Evolutionary conservation across 1,140 invertebrate genomes (phyloP).

Genomic region (Trinorchestia longiramus): DNA sequence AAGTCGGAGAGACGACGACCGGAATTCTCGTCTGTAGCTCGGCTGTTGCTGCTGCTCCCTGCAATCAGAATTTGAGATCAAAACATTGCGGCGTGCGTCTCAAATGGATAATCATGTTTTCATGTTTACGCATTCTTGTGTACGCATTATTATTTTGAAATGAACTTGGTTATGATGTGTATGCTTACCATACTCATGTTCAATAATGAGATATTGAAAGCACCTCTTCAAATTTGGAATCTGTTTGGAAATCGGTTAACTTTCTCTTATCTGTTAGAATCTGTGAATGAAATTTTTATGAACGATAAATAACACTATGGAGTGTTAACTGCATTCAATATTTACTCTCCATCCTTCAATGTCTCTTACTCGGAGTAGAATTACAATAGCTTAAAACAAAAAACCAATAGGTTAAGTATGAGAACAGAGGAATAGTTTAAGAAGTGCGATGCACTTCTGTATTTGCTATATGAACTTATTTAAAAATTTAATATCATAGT

Average conservation of each 20-base stretch:
- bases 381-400: no score
- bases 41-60: conserved; percentile 18
- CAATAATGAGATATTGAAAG: not conserved
- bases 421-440: not conserved
- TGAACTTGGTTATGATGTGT: no score
- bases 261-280: not conserved
- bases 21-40: not conserved
- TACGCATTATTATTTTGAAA: not conserved
- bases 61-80: not conserved
- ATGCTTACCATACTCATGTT: not conserved
- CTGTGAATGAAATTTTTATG: not conserved
- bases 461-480: not conserved
- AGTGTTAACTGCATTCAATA: not conserved
- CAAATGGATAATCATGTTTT: not conserved
- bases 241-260: no score
- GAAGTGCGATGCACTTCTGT: not conserved
- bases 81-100: not conserved
- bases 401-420: no score
- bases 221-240: not conserved
- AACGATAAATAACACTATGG: not conserved
- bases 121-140: not conserved
- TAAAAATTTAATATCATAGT: not conserved
- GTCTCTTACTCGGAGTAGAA: not conserved
- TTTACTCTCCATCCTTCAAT: not conserved
- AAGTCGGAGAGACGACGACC: not conserved